phyloP scores from a whole-genome alignment of 2,113 vertebrate genomes.

The Lanius ludovicianus region DNA sequence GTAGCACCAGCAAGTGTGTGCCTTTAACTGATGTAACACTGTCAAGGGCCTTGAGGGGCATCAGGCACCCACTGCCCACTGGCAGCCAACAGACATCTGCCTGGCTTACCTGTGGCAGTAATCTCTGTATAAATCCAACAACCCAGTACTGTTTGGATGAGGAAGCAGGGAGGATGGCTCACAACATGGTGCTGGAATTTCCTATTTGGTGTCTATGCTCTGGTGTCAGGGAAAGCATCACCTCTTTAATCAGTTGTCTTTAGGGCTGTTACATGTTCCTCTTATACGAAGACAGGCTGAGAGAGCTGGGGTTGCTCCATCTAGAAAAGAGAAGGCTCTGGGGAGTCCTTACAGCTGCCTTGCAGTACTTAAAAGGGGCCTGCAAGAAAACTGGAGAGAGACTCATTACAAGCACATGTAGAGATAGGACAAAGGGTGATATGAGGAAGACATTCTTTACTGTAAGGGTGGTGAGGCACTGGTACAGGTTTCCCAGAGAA shows the following conservation, averaged over 20 bases:
- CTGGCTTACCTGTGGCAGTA: accelerated
- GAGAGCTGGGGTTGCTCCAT: not conserved
- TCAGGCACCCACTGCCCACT: not conserved
- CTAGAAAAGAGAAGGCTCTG: not conserved
- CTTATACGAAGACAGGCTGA: not conserved
- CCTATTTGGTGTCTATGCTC: not conserved
- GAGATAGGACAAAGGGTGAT: not conserved
- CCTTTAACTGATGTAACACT: not conserved
- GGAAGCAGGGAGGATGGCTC: not conserved
- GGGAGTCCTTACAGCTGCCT: not conserved
- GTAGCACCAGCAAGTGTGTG: not conserved
- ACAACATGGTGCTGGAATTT: not conserved
- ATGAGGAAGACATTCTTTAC: not conserved
- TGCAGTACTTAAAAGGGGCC: not conserved
- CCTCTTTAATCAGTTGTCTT: not conserved
- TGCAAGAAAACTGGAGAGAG: not conserved
- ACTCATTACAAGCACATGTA: not conserved
- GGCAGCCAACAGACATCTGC: not conserved
- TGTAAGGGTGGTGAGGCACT: not conserved
- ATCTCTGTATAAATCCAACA: not conserved
- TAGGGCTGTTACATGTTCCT: not conserved
- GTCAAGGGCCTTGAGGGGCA: not conserved
- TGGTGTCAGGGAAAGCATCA: not conserved
- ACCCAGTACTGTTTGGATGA: not conserved
- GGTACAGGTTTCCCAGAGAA: not conserved